These are phyloP conservation scores for Trichogramma pretiosum DNA, from an alignment of 1,140 invertebrate genomes.

Conservation along the genomic window DNA sequence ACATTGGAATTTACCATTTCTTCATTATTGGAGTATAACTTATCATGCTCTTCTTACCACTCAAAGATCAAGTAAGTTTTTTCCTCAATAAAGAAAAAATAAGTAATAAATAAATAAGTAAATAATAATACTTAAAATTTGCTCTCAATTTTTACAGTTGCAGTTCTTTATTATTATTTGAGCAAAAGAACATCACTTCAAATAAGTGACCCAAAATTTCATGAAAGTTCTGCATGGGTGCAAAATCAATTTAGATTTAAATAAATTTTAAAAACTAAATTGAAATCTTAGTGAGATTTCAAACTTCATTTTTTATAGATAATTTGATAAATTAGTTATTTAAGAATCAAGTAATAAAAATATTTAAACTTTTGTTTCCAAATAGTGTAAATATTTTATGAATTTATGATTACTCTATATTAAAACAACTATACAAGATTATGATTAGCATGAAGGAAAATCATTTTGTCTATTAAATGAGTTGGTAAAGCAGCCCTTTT, in stretches of 20 bases:
- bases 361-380: no score
- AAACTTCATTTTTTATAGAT: no score
- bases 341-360: no score
- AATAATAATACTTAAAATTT: slow-evolving; percentile 14
- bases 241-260: slow-evolving; percentile 45
- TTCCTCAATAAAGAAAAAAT: slow-evolving; percentile 1
- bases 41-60: slow-evolving; percentile 52
- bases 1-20: slow-evolving; percentile 46
- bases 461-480: slow-evolving; percentile 40
- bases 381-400: no score
- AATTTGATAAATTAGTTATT: no score
- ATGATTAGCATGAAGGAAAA: slow-evolving; percentile 43
- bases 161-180: slow-evolving; percentile 64
- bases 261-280: slow-evolving; percentile 13
- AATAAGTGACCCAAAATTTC: slow-evolving; percentile 64
- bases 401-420: slow-evolving; percentile 5
- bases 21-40: slow-evolving; percentile 46
- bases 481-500: slow-evolving; percentile 39
- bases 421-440: slow-evolving; percentile 19
- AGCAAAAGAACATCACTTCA: slow-evolving; percentile 61
- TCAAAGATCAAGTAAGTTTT: slow-evolving; percentile 51
- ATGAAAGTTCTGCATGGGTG: slow-evolving; percentile 63
- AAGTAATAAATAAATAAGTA: no score
- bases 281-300: no score
- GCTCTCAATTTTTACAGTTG: no score